These are phyloP conservation scores for Argyra leucocephala DNA, from an alignment of 2,888 invertebrate genomes.

Conservation along the genomic window DNA sequence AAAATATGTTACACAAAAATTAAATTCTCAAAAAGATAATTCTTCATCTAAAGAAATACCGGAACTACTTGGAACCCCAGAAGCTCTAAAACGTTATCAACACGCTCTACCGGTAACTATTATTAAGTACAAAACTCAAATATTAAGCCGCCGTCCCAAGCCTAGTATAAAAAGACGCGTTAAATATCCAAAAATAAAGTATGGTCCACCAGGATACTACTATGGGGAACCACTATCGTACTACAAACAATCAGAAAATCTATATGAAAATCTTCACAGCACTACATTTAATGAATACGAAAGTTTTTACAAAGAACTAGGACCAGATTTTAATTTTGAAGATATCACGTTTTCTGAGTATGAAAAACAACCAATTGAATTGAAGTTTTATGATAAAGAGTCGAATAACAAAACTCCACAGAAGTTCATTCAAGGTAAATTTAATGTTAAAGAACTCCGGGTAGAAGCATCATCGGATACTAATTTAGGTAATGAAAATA, in stretches of 20 bases:
- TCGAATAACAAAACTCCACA: background rate
- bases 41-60: slow-evolving; percentile 11
- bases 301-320: slow-evolving; percentile 14
- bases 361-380: slow-evolving; percentile 35
- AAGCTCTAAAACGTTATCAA: slow-evolving; percentile 32
- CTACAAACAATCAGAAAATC: slow-evolving; percentile 26
- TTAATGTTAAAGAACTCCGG: too few species aligned
- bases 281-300: background rate
- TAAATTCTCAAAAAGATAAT: background rate
- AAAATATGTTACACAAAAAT: too few species aligned
- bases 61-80: slow-evolving; percentile 28
- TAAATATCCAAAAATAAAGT: slow-evolving; percentile 32
- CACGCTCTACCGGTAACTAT: slow-evolving; percentile 36
- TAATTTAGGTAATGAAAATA: too few species aligned
- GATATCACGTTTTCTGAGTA: slow-evolving; percentile 32
- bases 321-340: slow-evolving; percentile 21
- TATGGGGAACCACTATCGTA: slow-evolving; percentile 25
- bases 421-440: background rate
- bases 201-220: slow-evolving; percentile 30
- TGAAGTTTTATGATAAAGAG: slow-evolving; percentile 32
- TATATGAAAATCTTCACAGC: background rate
- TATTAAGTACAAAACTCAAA: slow-evolving; percentile 27
- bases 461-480: too few species aligned
- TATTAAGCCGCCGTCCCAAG: slow-evolving; percentile 30
- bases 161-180: slow-evolving; percentile 25